These are phyloP conservation scores for Hycleus phaleratus DNA, from an alignment of 1,140 invertebrate species.

Conservation along the genomic window DNA sequence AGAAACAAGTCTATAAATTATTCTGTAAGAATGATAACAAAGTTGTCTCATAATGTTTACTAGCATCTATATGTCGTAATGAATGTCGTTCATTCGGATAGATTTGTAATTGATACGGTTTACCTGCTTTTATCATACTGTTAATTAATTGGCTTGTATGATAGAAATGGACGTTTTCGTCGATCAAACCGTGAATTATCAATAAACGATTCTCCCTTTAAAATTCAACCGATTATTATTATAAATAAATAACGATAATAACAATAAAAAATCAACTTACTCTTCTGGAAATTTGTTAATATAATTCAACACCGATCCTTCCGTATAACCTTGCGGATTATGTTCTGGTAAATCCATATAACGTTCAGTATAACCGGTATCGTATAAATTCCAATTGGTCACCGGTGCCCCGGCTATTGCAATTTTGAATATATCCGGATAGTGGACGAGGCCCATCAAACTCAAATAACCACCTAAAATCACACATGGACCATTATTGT, in stretches of 20 bases:
- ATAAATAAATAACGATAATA: too few species aligned
- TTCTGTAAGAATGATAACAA: constrained; percentile 88
- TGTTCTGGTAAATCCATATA: constrained; percentile 91
- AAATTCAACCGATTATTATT: too few species aligned
- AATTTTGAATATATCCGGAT: constrained; percentile 77
- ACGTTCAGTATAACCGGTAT: constrained; percentile 93
- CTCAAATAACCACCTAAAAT: constrained; percentile 61
- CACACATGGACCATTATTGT: too few species aligned
- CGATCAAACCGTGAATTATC: constrained; percentile 96
- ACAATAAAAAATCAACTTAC: constrained; percentile 46
- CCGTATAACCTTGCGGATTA: constrained; percentile 70
- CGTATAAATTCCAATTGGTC: constrained; percentile 88
- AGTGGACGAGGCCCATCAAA: constrained; percentile 75
- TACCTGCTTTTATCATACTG: constrained; percentile 82
- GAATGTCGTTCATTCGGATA: constrained; percentile 95
- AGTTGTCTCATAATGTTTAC: constrained; percentile 93
- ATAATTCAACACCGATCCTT: constrained; percentile 68
- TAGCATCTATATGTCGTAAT: constrained; percentile 82
- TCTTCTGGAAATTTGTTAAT: constrained; percentile 85
- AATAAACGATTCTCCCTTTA: constrained; percentile 81
- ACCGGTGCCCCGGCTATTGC: constrained; percentile 96
- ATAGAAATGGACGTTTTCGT: constrained; percentile 99
- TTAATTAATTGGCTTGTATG: constrained; percentile 90
- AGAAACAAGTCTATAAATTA: constrained; percentile 53
- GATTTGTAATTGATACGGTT: constrained; percentile 83